Evolutionary conservation across 2,797 vertebrate genomes (phyloP).

Genomic region (Amblyraja radiata): DNA sequence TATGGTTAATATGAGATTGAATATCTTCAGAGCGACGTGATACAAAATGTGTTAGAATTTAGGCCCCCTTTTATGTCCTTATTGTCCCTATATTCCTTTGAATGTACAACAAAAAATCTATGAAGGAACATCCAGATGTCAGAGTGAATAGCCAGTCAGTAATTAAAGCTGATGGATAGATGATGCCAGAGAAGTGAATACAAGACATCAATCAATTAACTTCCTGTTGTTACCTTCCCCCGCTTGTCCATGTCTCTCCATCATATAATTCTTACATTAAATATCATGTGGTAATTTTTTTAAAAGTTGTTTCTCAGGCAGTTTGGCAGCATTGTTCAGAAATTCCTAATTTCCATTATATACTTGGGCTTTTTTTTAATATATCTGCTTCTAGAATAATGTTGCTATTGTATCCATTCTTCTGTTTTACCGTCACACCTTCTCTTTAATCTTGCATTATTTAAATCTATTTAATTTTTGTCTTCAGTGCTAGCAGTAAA

Average conservation of each 20-base stretch:
- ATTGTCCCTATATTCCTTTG: too few relatives aligned
- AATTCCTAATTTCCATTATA: not conserved
- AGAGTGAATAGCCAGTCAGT: not conserved
- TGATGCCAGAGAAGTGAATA: not conserved
- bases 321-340: not conserved
- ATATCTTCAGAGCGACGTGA: not conserved
- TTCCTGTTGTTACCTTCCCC: constrained; percentile 21
- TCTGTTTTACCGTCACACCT: not conserved
- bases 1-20: not conserved
- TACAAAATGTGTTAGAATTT: too few relatives aligned
- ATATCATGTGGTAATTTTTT: not conserved
- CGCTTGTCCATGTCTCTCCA: not conserved
- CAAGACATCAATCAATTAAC: constrained; percentile 18
- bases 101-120: not conserved
- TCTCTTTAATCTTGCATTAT: not conserved
- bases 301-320: not conserved
- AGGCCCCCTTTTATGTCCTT: too few relatives aligned
- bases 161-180: constrained; percentile 21
- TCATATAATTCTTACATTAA: not conserved
- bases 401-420: not conserved
- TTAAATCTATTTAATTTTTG: not conserved
- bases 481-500: not conserved
- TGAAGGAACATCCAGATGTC: not conserved
- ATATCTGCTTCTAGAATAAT: not conserved
- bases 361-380: not conserved